A percentile compares a stretch with the other conserved stretches of the same genome.
Conservation (phyloP, 92 coral and sea anemone genomes). For the Scolanthus callimorphus region DNA sequence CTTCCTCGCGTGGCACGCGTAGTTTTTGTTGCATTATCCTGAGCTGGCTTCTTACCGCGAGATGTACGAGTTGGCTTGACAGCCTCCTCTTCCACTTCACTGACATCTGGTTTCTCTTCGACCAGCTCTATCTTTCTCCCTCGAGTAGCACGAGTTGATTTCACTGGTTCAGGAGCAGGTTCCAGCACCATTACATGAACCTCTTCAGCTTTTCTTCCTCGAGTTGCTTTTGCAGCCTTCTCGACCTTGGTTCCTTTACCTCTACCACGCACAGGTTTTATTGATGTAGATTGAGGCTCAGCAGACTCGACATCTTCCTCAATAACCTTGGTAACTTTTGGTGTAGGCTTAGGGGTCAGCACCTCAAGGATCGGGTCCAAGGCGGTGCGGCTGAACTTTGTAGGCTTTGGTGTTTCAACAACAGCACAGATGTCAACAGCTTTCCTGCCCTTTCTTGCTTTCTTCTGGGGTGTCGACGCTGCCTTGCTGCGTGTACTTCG, state of each 20-base stretch:
- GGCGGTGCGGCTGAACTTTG: slow-evolving; percentile 59
- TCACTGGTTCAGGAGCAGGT: slow-evolving; percentile 1
- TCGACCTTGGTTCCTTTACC: background rate
- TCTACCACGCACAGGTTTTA: slow-evolving; percentile 21
- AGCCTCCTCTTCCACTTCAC: background rate
- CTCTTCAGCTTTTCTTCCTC: slow-evolving; percentile 16
- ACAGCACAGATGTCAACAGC: slow-evolving; percentile 33
- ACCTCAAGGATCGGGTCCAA: slow-evolving; percentile 84
- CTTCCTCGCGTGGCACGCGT: background rate
- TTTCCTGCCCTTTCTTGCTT: background rate
- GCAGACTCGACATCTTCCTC: background rate
- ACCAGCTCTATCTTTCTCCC: background rate
- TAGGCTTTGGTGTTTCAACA: slow-evolving; percentile 77
- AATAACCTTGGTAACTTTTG: slow-evolving; percentile 13
- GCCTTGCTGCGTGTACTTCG: slow-evolving; percentile 7
- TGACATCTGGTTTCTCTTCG: background rate
- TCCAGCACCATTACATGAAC: background rate
- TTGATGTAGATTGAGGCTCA: slow-evolving; percentile 1
- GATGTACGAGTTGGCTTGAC: slow-evolving; percentile 2
- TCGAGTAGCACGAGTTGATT: slow-evolving; percentile 9
- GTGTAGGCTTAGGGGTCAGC: slow-evolving; percentile 60
- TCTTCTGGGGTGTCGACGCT: background rate
- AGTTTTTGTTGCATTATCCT: background rate
- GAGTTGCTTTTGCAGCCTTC: slow-evolving; percentile 8
- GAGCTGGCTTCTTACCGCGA: background rate